Evolutionary conservation across 2,888 invertebrate genomes (phyloP), one percentile per base, ranked within the genome.

Genomic region (Meghimatium bilineatum): DNA sequence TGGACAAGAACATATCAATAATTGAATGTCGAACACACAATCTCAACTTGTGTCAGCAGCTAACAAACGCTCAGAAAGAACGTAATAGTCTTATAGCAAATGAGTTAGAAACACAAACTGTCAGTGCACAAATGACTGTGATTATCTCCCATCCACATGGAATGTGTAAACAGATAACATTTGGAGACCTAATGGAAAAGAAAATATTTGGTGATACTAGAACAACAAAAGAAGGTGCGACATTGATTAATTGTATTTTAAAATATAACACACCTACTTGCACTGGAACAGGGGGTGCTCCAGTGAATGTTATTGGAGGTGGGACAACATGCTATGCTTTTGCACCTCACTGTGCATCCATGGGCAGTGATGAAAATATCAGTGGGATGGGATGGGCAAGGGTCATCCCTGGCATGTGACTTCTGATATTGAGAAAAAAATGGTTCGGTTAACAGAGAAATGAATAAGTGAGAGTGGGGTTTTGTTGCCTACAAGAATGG

Each of bases 121-220:
- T 36, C 14, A 23, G 23, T 32, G 44, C 44, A 10, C 60, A 36
- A n/a, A 72, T 72, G 60, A n/a, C 26, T 29, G 72, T 80, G 1
- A 2, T 80, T 34, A 80, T 80, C 26, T 80, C 80, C 12, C 80
- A 80, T n/a, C 80, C 80, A 0, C 80, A 80, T 60, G 80, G 80
- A 3, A 38, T 49, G 71, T 72, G 63, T n/a, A 80, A 80, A 20
- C 80, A 63, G 1, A 63, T 80, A 56, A 32, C 60, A n/a, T 8
- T 80, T 36, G 80, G 80, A 12, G 38, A 8, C 14, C 32, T 72
- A 1, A 71, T 38, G 44, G 29, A 60, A 1, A 29, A 32, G 34
- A 60, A 38, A 20, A 5, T 36, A n/a, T 23, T 26, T 12, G 80
- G 72, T 26, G 60, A n/a, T 14, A 38, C n/a, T 1, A 80, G 36